Evolutionary conservation across 2,797 vertebrate species (phyloP), one percentile per base, ranked within the genome.

Genomic region (Melanotaenia pygmaea): DNA sequence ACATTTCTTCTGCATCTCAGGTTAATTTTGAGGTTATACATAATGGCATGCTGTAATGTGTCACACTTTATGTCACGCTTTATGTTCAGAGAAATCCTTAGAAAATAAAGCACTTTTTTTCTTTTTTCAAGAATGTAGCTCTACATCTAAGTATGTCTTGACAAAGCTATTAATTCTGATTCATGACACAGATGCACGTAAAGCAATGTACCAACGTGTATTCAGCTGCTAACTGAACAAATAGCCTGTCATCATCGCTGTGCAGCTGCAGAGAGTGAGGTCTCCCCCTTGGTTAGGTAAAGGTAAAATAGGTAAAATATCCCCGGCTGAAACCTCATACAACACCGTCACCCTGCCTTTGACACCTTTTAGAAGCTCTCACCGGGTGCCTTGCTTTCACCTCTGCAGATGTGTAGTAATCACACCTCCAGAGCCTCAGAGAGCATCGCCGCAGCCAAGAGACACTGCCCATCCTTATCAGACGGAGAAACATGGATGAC

Each of bases 401-500:
- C 89, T 89, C 80, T 79, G 84, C 83, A 80, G 84, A 81, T 87
- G 80, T 89, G 90, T 79, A 64, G 83, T 86, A 86, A 88, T 91
- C 84, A 88, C 89, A 89, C 84, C 74, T 83, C 78, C 80, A 80
- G 76, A 62, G 1, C 24, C 72, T 59, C 70, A 71, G 77, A 89
- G 91, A 83, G 79, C 0, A 76, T 72, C 22, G 26, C 69, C 4
- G 18, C 73, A 77, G 82, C 81, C 91, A 87, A 87, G 76, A 95
- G 90, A 91, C 90, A 79, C 79, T 69, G 85, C 68, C 81, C 83
- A 64, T 90, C 89, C 90, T 92, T 93, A 91, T 93, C 93, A 80
- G 92, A 83, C 80, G 80, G 89, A 91, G 94, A 94, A 91, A 92
- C 88, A 86, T 61, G 66, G 82, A 84, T 83, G 87, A 90, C 87